These are phyloP conservation scores for Pyrocoelia pectoralis DNA, from an alignment of 2,888 invertebrate genomes.

Conservation along the genomic window DNA sequence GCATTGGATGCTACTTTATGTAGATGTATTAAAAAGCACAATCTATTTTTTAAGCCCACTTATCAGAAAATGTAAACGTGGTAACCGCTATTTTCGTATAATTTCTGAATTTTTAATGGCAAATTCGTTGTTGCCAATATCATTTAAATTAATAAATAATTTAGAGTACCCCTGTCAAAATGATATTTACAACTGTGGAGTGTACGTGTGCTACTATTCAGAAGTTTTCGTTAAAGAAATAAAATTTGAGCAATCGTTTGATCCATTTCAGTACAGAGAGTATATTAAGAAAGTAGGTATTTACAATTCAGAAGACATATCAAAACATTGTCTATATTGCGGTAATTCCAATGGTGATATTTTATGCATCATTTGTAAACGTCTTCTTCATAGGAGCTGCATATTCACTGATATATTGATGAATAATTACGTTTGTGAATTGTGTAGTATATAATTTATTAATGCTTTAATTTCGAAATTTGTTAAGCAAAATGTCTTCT, in stretches of 20 bases:
- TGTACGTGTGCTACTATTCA: background rate
- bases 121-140: background rate
- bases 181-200: slow-evolving; percentile 1
- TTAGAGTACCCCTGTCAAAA: background rate
- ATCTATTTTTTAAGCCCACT: background rate
- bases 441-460: too few relatives aligned
- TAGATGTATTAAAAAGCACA: background rate
- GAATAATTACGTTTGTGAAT: too few relatives aligned
- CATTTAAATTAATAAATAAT: background rate
- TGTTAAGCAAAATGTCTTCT: too few relatives aligned
- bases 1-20: background rate
- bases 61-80: background rate
- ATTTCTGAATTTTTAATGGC: background rate
- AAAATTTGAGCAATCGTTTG: background rate
- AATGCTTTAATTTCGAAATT: too few relatives aligned
- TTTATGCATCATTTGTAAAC: too few relatives aligned
- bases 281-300: background rate
- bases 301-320: background rate
- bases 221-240: background rate
- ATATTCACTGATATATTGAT: too few relatives aligned
- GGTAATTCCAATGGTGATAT: too few relatives aligned
- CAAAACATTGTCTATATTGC: too few relatives aligned
- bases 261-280: background rate
- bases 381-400: too few relatives aligned
- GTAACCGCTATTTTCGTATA: background rate